Base-by-base conservation (phyloP, 2,888 invertebrate genomes). In the Laspeyria flexula region DNA sequence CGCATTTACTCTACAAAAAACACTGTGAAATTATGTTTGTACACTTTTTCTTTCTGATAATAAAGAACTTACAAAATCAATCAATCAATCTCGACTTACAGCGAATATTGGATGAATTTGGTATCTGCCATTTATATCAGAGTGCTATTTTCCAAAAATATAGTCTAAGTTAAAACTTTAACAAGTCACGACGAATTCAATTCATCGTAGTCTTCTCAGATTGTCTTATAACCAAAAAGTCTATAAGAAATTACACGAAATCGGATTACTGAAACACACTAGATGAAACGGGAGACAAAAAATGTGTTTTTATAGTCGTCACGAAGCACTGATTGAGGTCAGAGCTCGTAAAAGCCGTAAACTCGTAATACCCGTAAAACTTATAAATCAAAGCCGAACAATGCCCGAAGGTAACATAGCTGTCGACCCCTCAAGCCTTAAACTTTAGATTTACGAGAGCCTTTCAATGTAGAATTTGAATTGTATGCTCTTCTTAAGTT, bases 251-350 rank as follows among this genome's bases (percentile, higher is more conserved):
- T 31, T 31, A 31, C 13, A 13, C 31, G 31, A 31, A 31, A 31
- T 31, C 13, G 9, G 31, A 31, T 31, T 13, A 31, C 31, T 29
- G n/a, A 31, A 13, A 31, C 25, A 31, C 31, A 31, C 31, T 10
- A 50, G 15, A 52, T 43, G 34, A 50, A 52, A 44, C 10, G 25
- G 25, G 30, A 33, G 31, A 44, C 48, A 46, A 50, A 50, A 43
- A 42, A 29, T 13, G 23, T n/a, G 9, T 25, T 50, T 58, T 70
- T 65, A 73, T 50, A 41, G 44, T 58, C 47, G 41, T 55, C 65
- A 52, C 61, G 62, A 71, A 60, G 61, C 56, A 57, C 58, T 70
- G 70, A 73, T 71, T 72, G 59, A 51, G 60, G 55, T 49, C 41
- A 43, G 34, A 53, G 35, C 43, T 55, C 63, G 58, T 61, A 48